Percentiles rank a stretch among this genome's conserved stretches.
phyloP scores from a whole-genome alignment of 2,113 vertebrate genomes.

The Chinchilla lanigera region DNA sequence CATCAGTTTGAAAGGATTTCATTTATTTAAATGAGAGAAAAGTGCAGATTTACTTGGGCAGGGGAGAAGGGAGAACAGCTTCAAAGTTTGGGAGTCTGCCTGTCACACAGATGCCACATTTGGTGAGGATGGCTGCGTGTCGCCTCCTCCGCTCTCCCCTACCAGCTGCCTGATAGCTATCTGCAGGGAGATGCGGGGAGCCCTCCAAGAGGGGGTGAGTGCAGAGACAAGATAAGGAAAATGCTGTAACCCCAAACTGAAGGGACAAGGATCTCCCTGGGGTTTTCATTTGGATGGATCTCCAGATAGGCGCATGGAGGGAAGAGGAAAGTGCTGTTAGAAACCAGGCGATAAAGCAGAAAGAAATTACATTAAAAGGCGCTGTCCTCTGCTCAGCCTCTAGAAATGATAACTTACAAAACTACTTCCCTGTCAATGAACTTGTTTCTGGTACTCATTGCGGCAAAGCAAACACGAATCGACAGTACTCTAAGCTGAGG shows the following conservation, averaged over 20 bases:
- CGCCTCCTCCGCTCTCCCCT: background rate
- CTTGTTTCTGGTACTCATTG: background rate
- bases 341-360: conserved; percentile 44
- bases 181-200: conserved; percentile 42
- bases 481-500: background rate
- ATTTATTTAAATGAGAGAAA: conserved; percentile 57
- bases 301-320: conserved; percentile 66
- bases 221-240: conserved; percentile 77
- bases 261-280: conserved; percentile 70
- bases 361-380: conserved; percentile 48
- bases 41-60: conserved; percentile 10
- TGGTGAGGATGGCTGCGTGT: background rate
- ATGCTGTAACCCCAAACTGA: conserved; percentile 53
- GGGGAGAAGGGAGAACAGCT: conserved; percentile 40
- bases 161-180: conserved; percentile 69
- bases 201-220: conserved; percentile 42
- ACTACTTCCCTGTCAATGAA: conserved; percentile 13
- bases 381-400: background rate
- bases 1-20: conserved; percentile 31
- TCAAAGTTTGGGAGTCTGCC: conserved; percentile 67
- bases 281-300: conserved; percentile 72
- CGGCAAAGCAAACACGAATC: background rate
- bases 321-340: conserved; percentile 34
- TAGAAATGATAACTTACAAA: background rate
- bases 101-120: conserved; percentile 53